phyloP scores from a whole-genome alignment of 35 echinoderm and acorn worm genomes.

The Stichopus chloronotus region DNA sequence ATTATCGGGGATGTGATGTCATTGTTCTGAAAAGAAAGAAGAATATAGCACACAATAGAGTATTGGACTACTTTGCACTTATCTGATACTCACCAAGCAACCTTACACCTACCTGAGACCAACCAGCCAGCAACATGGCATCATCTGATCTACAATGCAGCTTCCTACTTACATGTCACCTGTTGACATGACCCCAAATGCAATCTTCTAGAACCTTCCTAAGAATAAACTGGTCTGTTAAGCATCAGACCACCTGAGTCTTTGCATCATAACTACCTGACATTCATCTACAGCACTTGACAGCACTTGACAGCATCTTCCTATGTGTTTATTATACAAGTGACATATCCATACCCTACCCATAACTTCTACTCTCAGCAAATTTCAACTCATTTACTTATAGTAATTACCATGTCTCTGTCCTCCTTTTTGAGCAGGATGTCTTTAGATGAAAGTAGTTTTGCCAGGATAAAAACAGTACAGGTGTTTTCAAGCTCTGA shows the following conservation, averaged over 20 bases:
- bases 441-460: not conserved
- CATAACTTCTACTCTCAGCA: not conserved
- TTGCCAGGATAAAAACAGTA: not conserved
- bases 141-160: not conserved
- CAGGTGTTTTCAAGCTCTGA: slow-evolving; percentile 9
- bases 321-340: not conserved
- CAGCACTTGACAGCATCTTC: not conserved
- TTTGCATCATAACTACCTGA: not conserved
- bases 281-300: not conserved
- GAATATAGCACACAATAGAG: not conserved
- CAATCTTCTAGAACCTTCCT: not conserved
- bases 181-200: not conserved
- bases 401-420: slow-evolving; percentile 22
- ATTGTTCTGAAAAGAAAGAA: slow-evolving; percentile 21
- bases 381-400: not conserved
- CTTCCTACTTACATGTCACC: not conserved
- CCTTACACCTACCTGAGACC: not conserved
- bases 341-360: not conserved
- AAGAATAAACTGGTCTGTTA: not conserved
- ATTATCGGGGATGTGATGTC: slow-evolving; percentile 21
- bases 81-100: not conserved
- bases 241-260: not conserved
- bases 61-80: not conserved
- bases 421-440: not conserved
- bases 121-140: not conserved